Evolutionary conservation across 2,113 vertebrate genomes (phyloP), one percentile per base, ranked within the genome.

Genomic region (Empidonax traillii): DNA sequence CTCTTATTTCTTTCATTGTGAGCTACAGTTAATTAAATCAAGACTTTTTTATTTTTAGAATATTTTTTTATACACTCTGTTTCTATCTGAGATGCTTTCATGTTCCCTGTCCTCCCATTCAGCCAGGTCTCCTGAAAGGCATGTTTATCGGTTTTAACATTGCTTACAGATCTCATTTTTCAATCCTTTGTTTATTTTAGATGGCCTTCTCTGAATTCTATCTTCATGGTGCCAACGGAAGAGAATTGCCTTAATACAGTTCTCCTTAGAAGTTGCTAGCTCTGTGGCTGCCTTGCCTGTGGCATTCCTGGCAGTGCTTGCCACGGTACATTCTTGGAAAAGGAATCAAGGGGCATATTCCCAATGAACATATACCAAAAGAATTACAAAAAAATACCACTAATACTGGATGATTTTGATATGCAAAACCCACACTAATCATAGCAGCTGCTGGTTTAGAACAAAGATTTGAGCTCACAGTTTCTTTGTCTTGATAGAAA

Each of bases 101-200:
- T 94, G 63, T 90, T 96, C 53, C 85, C 76, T 91, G 73, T 93
- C 62, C 73, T 97, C 89, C 90, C 85, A 89, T 81, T 92, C 82
- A 91, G 43, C 24, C 71, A 83, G 49, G 76, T 93, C 85, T 90
- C 94, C 81, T 87, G 79, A 94, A 96, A 94, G 90, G 35, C 85
- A 53, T 90, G 82, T 95, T 97, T 94, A 90, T 94, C 77, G 91
- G 59, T 93, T 74, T 85, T 93, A 95, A 85, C 76, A 68, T 91
- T 96, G 83, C 85, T 94, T 94, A 96, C 80, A 95, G 80, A 89
- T 90, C 73, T 87, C 89, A 91, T 97, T 95, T 95, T 69, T 94
- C 71, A 95, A 41, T 75, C 46, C 91, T 94, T 92, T 97, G 83
- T 94, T 97, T 97, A 91, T 96, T 97, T 97, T 58, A 79, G 90